These are phyloP conservation scores for Pocillopora grandis DNA, from an alignment of 92 coral and sea anemone genomes.

Conservation along the genomic window DNA sequence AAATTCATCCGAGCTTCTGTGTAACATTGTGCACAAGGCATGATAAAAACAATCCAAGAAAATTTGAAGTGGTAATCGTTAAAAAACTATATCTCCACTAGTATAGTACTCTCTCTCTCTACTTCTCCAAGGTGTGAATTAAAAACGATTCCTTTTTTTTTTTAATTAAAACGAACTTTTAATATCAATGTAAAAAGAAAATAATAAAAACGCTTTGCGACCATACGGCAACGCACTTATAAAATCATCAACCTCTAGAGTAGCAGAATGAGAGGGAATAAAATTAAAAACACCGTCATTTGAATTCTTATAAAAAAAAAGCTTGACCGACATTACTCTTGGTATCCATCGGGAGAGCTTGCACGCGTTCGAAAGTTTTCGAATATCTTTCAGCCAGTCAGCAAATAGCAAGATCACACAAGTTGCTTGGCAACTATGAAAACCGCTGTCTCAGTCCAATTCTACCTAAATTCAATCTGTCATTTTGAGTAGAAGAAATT, in stretches of 20 bases:
- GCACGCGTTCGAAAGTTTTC: background rate
- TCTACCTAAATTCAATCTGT: background rate
- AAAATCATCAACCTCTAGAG: background rate
- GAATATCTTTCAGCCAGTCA: background rate
- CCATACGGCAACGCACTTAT: background rate
- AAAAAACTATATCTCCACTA: background rate
- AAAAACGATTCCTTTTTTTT: background rate
- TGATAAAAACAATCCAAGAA: background rate
- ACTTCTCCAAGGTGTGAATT: background rate
- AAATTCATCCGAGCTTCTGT: too few species aligned
- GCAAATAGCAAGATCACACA: background rate
- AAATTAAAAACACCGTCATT: background rate
- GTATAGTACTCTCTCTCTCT: background rate
- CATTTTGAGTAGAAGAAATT: background rate
- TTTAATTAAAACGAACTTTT: background rate
- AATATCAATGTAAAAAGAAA: background rate
- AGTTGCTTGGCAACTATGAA: slow-evolving; percentile 3
- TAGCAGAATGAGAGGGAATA: background rate
- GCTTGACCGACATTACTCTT: background rate
- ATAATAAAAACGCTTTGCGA: background rate
- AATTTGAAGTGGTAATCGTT: background rate
- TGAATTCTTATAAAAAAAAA: background rate
- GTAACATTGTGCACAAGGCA: background rate
- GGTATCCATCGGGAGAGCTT: background rate
- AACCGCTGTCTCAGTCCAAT: background rate